Evolutionary conservation across 1,140 invertebrate species (phyloP).

Genomic region (Drosophila arawakana): DNA sequence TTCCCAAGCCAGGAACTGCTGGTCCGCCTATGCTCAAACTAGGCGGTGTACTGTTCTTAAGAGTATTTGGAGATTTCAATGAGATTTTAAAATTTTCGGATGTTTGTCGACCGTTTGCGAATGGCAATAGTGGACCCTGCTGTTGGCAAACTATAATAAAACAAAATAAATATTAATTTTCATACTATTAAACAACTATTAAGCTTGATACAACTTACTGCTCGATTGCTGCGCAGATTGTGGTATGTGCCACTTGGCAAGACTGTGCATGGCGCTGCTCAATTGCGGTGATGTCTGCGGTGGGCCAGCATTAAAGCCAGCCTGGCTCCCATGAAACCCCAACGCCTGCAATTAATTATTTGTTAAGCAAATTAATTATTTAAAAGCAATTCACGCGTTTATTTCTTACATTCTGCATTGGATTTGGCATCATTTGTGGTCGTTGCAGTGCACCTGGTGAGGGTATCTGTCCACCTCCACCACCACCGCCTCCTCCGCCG

Average conservation of each 20-base stretch:
- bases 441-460: conserved; percentile 74
- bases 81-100: conserved; percentile 88
- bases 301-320: conserved; percentile 81
- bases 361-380: not conserved
- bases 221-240: conserved; percentile 86
- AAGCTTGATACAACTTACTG: conserved; percentile 65
- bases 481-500: conserved; percentile 58
- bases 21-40: conserved; percentile 56
- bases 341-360: conserved; percentile 59
- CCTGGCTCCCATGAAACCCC: conserved; percentile 84
- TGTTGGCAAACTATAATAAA: conserved; percentile 68
- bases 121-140: conserved; percentile 79
- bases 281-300: conserved; percentile 75
- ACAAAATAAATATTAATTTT: not conserved
- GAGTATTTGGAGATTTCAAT: conserved; percentile 85
- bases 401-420: conserved; percentile 81
- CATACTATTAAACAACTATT: too few relatives aligned
- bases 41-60: conserved; percentile 83
- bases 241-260: conserved; percentile 88
- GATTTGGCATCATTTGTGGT: conserved; percentile 78
- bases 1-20: conserved; percentile 29
- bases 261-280: conserved; percentile 72
- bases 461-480: conserved; percentile 73
- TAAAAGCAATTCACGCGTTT: not conserved
- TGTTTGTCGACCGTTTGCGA: conserved; percentile 84